Base-by-base conservation (phyloP, 2,113 vertebrate genomes). In the Rissa tridactyla region DNA sequence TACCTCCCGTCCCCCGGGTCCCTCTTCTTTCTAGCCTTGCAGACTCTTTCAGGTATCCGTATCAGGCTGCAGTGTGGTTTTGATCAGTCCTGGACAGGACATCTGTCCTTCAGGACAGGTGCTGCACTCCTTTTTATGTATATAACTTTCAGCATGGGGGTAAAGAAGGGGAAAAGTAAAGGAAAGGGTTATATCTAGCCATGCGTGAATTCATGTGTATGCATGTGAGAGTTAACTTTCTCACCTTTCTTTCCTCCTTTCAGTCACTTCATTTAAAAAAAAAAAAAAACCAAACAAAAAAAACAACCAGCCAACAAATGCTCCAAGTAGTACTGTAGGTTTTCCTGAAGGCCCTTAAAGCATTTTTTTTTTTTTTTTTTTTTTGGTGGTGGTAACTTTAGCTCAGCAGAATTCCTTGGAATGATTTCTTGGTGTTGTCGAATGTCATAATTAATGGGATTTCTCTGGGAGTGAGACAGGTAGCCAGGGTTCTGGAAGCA, bases 351-450 rank as follows among this genome's bases (percentile, higher is more conserved):
- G 61, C n/a, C 23, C 5, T 58, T 60, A 21, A 34, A 51, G 55
- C 23, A 5, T 42, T 42, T 42, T 13, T 42, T 42, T 42, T 20
- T 9, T 30, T 29, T 21, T 52, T 77, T n/a, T n/a, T 32, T n/a
- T 82, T 27, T 20, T 73, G 29, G 22, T 86, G 27, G 9, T 80
- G 19, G 20, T 62, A 71, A 68, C 69, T 70, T 88, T 11, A 96
- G 22, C 77, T 94, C 68, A 76, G 84, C 84, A 75, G 73, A 95
- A 87, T 89, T 89, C 81, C 83, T 96, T 92, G 72, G 86, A 94
- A 84, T 55, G 19, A 34, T 72, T 95, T 32, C 40, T 82, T 61
- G 23, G 22, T 79, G 52, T 5, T 86, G 52, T 40, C 82, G 54
- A 77, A 29, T 75, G 72, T 80, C 34, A 26, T 84, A 91, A 94